phyloP scores from a whole-genome alignment of 2,888 invertebrate genomes.

The Drosophila histrio region DNA sequence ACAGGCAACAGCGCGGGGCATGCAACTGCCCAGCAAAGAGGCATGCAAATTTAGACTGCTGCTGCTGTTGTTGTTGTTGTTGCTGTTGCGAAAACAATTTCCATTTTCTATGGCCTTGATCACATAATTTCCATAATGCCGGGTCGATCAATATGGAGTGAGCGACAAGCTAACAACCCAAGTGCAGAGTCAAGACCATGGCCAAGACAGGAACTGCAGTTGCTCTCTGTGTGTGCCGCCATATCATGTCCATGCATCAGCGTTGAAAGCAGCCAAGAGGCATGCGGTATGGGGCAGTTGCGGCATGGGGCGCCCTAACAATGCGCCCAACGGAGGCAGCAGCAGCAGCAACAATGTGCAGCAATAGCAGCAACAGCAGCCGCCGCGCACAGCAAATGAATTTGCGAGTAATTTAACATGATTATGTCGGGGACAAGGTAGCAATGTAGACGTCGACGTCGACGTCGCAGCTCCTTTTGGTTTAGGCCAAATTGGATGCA shows the following conservation, averaged over 20 bases:
- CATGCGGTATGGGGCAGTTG: conserved; percentile 16
- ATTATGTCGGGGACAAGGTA: conserved; percentile 81
- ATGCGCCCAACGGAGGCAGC: conserved; percentile 58
- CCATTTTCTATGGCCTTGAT: conserved; percentile 82
- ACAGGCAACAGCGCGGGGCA: not conserved
- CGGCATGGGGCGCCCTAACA: conserved; percentile 64
- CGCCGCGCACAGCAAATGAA: conserved; percentile 79
- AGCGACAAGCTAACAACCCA: conserved; percentile 74
- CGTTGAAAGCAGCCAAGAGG: conserved; percentile 58
- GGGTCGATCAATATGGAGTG: conserved; percentile 77
- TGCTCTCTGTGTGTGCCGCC: conserved; percentile 29
- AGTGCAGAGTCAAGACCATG: conserved; percentile 1
- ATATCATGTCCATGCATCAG: conserved; percentile 67
- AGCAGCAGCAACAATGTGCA: conserved; percentile 8
- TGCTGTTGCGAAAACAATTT: conserved; percentile 65
- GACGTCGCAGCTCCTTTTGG: conserved; percentile 51
- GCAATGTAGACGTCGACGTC: conserved; percentile 72
- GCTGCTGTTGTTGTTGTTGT: conserved; percentile 17
- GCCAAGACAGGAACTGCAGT: not conserved
- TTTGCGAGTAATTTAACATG: conserved; percentile 83
- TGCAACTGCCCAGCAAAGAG: conserved; percentile 15
- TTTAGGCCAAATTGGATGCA: conserved; percentile 68
- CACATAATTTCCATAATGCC: conserved; percentile 79
- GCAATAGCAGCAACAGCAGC: conserved; percentile 37
- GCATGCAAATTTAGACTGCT: conserved; percentile 18